Evolutionary conservation across 2,888 invertebrate species (phyloP), one percentile per base, ranked within the genome.

Genomic region (Metopia argyrocephala): DNA sequence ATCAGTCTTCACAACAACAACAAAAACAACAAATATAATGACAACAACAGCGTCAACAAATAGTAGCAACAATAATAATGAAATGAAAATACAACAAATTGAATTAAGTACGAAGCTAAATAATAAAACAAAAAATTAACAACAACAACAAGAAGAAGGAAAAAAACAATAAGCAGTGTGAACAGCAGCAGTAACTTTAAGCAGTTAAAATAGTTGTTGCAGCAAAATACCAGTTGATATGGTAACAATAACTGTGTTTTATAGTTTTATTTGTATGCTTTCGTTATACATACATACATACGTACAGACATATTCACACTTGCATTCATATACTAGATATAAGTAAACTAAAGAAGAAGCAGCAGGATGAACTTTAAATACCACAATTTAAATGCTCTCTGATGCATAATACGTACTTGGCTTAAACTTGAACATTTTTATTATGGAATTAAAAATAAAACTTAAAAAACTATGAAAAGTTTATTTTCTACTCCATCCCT

Each of bases 381-480:
- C 80, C 71, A 73, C 76, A 76, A 74, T 54, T 66, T 69, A 82
- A 84, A 78, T 80, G 79, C 69, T 76, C 82, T 79, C 79, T 83
- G 80, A 84, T 84, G 85, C 85, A 84, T 80, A 83, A 84, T n/a
- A n/a, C n/a, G n/a, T n/a, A 84, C 80, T 76, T 73, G 76, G 76
- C 68, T 81, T 76, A 79, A 83, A 80, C 73, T 81, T 82, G 78
- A 75, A 75, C 76, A 75, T 79, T 75, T n/a, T 61, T 70, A 70
- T 70, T 46, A 20, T 27, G 57, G 69, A 52, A 69, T 28, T 59
- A 68, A 73, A 71, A 62, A n/a, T 62, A 80, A 62, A 18, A 23
- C 2, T 52, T 56, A 66, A 71, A n/a, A n/a, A 75, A 66, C 62
- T 71, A 62, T 64, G 57, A 46, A 64, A 57, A 31, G 48, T 73